Evolutionary conservation across 2,797 vertebrate species (phyloP).

Genomic region (Semaprochilodus insignis): DNA sequence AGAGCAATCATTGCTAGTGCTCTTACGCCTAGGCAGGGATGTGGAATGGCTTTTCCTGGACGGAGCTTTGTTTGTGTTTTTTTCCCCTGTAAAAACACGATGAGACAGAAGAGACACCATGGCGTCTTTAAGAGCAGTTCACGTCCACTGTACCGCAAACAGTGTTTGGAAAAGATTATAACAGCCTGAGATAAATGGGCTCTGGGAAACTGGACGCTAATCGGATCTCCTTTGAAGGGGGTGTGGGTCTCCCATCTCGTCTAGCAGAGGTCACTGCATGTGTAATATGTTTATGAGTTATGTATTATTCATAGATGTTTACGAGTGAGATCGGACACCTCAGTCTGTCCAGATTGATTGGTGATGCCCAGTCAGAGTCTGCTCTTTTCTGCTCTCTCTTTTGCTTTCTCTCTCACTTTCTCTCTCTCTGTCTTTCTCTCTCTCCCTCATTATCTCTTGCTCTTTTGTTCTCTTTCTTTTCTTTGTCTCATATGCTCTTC

Average conservation of each 20-base stretch:
- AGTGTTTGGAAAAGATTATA: slow-evolving; percentile 12
- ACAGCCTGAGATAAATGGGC: slow-evolving; percentile 21
- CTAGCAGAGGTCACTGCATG: slow-evolving; percentile 1
- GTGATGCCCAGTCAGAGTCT: slow-evolving; percentile 12
- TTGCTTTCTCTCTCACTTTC: slow-evolving; percentile 56
- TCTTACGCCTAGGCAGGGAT: background rate
- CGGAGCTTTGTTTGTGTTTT: background rate
- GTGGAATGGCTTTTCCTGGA: background rate
- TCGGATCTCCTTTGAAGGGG: slow-evolving; percentile 1
- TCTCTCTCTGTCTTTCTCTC: slow-evolving; percentile 5
- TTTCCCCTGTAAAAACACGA: background rate
- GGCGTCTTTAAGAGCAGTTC: background rate
- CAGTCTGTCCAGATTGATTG: slow-evolving; percentile 11
- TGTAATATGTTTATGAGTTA: slow-evolving; percentile 42
- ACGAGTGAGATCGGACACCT: slow-evolving; percentile 1
- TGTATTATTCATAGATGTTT: slow-evolving; percentile 45
- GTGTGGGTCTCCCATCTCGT: background rate
- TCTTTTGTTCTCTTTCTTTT: slow-evolving; percentile 24
- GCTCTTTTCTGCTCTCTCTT: background rate
- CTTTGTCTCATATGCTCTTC: background rate
- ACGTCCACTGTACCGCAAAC: background rate
- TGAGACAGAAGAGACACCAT: background rate
- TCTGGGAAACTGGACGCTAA: slow-evolving; percentile 23
- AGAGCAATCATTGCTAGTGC: background rate
- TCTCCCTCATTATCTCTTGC: slow-evolving; percentile 33